Percentiles rank a stretch among this genome's conserved stretches.
Conservation (phyloP, 2,888 invertebrate genomes). For the Hesperia comma region DNA sequence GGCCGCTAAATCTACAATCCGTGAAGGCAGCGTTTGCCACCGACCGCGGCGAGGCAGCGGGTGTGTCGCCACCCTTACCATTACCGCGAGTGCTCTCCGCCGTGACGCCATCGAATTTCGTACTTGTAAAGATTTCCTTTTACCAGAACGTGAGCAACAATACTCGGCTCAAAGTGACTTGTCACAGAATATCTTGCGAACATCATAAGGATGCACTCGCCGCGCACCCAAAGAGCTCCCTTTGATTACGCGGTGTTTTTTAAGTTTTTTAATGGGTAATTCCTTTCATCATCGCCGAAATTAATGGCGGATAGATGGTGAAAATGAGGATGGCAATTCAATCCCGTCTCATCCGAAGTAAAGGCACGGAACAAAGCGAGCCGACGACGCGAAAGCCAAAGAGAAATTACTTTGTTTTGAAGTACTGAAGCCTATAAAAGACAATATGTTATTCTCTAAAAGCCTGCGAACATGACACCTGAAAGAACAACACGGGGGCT, state of each 20-base stretch:
- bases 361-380: conserved; percentile 26
- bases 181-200: conserved; percentile 26
- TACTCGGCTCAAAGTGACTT: conserved; percentile 39
- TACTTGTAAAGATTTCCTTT: conserved; percentile 44
- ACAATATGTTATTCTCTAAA: conserved; percentile 38
- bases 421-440: conserved; percentile 29
- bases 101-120: conserved; percentile 46
- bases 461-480: conserved; percentile 35
- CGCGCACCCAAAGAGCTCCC: conserved; percentile 26
- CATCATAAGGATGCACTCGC: conserved; percentile 33
- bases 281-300: conserved; percentile 38
- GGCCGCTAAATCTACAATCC: neutral
- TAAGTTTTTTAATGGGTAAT: conserved; percentile 38
- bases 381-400: conserved; percentile 21
- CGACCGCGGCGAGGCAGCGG: neutral
- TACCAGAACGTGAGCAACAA: conserved; percentile 37
- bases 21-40: neutral
- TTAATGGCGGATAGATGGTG: conserved; percentile 33
- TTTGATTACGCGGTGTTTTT: conserved; percentile 38
- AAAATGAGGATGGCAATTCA: conserved; percentile 36
- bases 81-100: conserved; percentile 43
- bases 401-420: conserved; percentile 34
- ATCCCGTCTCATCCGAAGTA: conserved; percentile 30
- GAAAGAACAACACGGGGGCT: conserved; percentile 33
- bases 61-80: conserved; percentile 41